A percentile compares a stretch with the other conserved stretches of the same genome.
Conservation (phyloP, 2,797 vertebrate genomes). For the Paguma larvata region DNA sequence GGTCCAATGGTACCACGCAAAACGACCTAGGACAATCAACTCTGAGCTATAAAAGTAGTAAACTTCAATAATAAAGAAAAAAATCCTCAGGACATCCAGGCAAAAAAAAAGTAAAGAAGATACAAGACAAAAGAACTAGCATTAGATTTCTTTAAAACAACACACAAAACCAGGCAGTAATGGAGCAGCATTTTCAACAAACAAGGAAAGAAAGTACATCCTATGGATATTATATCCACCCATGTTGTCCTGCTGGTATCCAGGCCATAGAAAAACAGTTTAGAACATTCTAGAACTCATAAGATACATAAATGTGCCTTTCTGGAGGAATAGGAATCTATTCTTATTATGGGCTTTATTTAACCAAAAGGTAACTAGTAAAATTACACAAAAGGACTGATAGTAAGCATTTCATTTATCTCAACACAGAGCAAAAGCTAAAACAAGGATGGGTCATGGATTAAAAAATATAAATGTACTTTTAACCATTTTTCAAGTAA, state of each 20-base stretch:
- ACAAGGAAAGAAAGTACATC: not conserved
- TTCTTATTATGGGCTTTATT: not conserved
- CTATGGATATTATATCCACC: not conserved
- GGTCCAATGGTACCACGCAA: not conserved
- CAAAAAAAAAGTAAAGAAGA: constrained; percentile 5
- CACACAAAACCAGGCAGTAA: not conserved
- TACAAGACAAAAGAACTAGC: constrained; percentile 15
- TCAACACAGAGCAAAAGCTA: constrained; percentile 22
- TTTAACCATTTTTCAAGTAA: constrained; percentile 39
- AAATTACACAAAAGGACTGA: not conserved
- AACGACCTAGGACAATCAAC: constrained; percentile 19
- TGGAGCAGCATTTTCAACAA: constrained; percentile 33
- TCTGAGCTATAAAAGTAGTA: not conserved
- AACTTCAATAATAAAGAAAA: not conserved
- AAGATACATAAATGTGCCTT: not conserved
- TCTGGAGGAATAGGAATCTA: not conserved
- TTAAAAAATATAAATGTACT: constrained; percentile 33
- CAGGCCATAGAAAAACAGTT: constrained; percentile 7
- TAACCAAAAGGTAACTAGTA: not conserved
- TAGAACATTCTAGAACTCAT: constrained; percentile 9
- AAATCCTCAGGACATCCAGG: not conserved
- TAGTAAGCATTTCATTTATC: not conserved
- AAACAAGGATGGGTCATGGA: not conserved
- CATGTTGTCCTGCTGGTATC: not conserved
- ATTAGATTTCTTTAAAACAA: constrained; percentile 45